phyloP scores from a whole-genome alignment of 2,113 vertebrate genomes.

The Centropus bengalensis region DNA sequence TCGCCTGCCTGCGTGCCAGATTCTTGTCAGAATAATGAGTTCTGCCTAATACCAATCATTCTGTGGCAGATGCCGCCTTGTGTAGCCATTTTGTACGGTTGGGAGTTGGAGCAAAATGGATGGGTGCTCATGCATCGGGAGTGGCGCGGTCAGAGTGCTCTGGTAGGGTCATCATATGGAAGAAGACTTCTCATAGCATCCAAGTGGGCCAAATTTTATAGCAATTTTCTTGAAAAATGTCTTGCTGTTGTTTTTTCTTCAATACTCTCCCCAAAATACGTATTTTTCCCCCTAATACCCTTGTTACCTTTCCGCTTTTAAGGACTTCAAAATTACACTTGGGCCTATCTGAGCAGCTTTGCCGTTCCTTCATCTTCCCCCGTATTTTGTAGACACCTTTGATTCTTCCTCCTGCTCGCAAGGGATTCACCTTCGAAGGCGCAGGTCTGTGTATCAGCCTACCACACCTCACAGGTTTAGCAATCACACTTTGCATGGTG shows the following conservation, averaged over 20 bases:
- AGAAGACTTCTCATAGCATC: neutral
- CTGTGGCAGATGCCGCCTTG: conserved; percentile 46
- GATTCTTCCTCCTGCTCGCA: neutral
- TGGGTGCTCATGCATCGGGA: accelerated
- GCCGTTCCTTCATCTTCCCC: neutral
- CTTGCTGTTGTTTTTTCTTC: neutral
- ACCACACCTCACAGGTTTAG: neutral
- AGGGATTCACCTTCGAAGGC: neutral
- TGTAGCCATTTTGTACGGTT: conserved; percentile 45
- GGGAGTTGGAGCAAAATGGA: conserved; percentile 10
- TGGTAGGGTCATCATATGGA: too few relatives aligned
- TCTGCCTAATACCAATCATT: conserved; percentile 45
- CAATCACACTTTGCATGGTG: neutral
- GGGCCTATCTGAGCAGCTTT: neutral
- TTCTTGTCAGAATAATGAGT: conserved; percentile 61
- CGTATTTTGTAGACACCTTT: neutral
- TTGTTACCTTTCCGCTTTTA: neutral
- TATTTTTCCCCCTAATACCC: accelerated
- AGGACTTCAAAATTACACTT: neutral
- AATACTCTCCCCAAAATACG: neutral
- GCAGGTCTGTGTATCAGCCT: neutral
- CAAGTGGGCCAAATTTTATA: neutral
- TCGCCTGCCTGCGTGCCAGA: conserved; percentile 9
- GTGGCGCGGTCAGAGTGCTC: accelerated
- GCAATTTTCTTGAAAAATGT: neutral